Evolutionary conservation across 2,113 vertebrate genomes (phyloP).

Genomic region (crab-eating macaque (Macaca fascicularis)): T2T-MFA8v1.1 NC_088392.1:23654501-23655000

Average conservation of each 20-base stretch:
- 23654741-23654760: neutral
- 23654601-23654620: neutral
- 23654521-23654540: neutral
- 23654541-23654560: neutral
- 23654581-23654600: too few relatives aligned
- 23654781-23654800: conserved; percentile 14
- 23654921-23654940: neutral
- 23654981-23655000: neutral
- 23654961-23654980: neutral
- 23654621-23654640: too few relatives aligned
- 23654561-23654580: neutral
- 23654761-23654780: conserved; percentile 1
- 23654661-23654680: neutral
- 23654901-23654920: neutral
- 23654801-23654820: conserved; percentile 27
- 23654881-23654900: neutral
- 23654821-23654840: conserved; percentile 5
- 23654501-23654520: neutral
- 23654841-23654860: neutral
- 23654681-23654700: neutral
- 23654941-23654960: neutral
- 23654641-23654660: neutral
- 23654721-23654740: neutral
- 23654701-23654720: neutral
- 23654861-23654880: neutral